Evolutionary conservation across 2,888 invertebrate species (phyloP), one percentile per base, ranked within the genome.

Genomic region (Zelleria hepariella): DNA sequence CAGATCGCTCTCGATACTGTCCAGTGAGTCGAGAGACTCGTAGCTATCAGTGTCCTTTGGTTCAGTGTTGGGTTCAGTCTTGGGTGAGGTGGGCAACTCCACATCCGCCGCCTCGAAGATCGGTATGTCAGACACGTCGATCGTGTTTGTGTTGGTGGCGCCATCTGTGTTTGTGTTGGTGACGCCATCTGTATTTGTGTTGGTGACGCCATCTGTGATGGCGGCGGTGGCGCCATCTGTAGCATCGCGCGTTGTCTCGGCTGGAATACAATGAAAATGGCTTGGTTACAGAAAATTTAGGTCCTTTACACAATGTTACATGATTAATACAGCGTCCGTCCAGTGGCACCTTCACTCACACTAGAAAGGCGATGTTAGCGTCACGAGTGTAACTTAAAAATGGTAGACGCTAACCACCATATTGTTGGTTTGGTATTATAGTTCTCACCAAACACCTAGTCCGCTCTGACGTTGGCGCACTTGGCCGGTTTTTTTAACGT

Each of bases 51-150:
- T 74, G 8, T 67, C 60, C 64, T 70, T 68, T 51, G 68, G 60
- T 42, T 63, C 66, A 62, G 65, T 68, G n/a, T n/a, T n/a, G n/a
- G n/a, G n/a, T n/a, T n/a, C n/a, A n/a, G n/a, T n/a, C n/a, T n/a
- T n/a, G 2, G 81, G 72, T 8, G 80, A 72, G n/a, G 69, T 64
- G 15, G 78, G 66, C 55, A 78, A 72, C 67, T 87, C 87, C 0
- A 86, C 78, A 20, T 82, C 78, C 0, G 82, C 75, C 0, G 86
- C 77, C 60, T 85, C 83, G 69, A 83, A 82, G 57, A 87, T 85
- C 0, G 85, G 84, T 72, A 88, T 88, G 61, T 81, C 78, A 2
- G 86, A 82, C 66, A 73, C 59, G 10, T 49, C 18, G 47, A 74
- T 71, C 59, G 78, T 79, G 65, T 81, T 78, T 18, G 60, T 59